phyloP scores from a whole-genome alignment of 37 sponge, comb jelly and placozoan species.

The Diacarnus erythraeanus region DNA sequence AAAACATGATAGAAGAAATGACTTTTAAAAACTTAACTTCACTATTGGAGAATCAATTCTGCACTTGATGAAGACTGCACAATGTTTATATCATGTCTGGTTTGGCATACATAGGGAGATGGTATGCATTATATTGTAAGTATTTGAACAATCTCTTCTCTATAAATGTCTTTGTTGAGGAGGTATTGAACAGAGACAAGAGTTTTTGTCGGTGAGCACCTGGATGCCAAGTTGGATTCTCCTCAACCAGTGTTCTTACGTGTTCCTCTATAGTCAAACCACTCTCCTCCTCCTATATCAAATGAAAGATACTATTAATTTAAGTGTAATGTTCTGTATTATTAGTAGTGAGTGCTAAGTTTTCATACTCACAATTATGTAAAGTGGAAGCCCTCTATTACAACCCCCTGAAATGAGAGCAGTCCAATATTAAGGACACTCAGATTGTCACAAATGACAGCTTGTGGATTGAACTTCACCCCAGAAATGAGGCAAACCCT shows the following conservation, averaged over 20 bases:
- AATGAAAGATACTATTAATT: no score
- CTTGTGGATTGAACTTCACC: no score
- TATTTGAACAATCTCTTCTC: slow-evolving; percentile 52
- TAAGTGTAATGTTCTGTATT: no score
- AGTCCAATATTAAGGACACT: no score
- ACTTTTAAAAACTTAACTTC: background rate
- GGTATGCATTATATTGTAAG: slow-evolving; percentile 85
- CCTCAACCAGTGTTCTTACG: background rate
- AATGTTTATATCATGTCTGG: slow-evolving; percentile 45
- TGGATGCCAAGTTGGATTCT: background rate
- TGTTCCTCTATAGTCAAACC: background rate
- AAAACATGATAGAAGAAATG: slow-evolving; percentile 46
- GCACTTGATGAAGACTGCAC: background rate
- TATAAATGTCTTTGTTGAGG: slow-evolving; percentile 27
- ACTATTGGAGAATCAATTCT: background rate
- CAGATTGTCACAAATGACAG: no score
- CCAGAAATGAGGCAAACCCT: no score
- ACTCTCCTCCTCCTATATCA: background rate
- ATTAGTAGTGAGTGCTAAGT: no score
- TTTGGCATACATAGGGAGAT: slow-evolving; percentile 89
- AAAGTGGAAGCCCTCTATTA: no score
- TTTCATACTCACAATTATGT: no score
- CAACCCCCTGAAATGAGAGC: no score
- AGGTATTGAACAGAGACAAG: slow-evolving; percentile 12
- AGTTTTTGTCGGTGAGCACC: background rate